These are phyloP conservation scores for Gopherus evgoodei DNA, from an alignment of 2,113 vertebrate genomes.

Conservation along the genomic window DNA sequence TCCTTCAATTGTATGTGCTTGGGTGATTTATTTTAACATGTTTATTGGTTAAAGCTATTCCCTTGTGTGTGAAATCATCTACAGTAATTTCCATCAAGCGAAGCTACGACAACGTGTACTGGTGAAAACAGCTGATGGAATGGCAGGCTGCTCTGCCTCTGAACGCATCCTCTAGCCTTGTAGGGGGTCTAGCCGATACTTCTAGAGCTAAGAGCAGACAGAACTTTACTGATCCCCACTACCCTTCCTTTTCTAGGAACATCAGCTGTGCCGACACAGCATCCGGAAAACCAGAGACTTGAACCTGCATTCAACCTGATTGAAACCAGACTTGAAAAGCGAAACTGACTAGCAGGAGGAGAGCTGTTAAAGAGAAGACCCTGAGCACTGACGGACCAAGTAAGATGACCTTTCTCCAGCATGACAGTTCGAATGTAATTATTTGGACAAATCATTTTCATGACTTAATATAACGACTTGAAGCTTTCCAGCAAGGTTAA, in stretches of 20 bases:
- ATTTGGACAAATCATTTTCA: slow-evolving; percentile 77
- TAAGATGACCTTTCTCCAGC: slow-evolving; percentile 70
- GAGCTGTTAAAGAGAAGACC: slow-evolving; percentile 1
- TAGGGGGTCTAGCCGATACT: not conserved
- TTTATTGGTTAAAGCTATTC: not conserved
- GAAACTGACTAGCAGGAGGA: not conserved
- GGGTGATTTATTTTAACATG: not conserved
- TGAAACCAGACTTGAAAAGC: fast-evolving
- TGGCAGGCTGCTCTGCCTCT: not conserved
- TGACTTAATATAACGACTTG: slow-evolving; percentile 76
- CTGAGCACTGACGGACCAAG: slow-evolving; percentile 1
- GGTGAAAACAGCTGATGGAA: not conserved
- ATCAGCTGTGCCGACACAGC: not conserved
- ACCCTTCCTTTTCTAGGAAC: not conserved
- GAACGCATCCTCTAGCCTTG: not conserved
- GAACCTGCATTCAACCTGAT: not conserved
- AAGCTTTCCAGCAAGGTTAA: slow-evolving; percentile 79
- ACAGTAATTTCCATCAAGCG: not conserved
- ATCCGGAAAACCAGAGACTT: not conserved
- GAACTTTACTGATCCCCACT: not conserved
- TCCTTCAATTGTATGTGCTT: not conserved
- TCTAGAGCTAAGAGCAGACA: not conserved
- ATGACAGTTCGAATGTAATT: slow-evolving; percentile 75
- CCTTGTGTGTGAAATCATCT: not conserved
- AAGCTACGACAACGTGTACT: not conserved